Evolutionary conservation across 2,113 vertebrate genomes (phyloP), one percentile per base, ranked within the genome.

Genomic region (Tenebrosternarchus preto): DNA sequence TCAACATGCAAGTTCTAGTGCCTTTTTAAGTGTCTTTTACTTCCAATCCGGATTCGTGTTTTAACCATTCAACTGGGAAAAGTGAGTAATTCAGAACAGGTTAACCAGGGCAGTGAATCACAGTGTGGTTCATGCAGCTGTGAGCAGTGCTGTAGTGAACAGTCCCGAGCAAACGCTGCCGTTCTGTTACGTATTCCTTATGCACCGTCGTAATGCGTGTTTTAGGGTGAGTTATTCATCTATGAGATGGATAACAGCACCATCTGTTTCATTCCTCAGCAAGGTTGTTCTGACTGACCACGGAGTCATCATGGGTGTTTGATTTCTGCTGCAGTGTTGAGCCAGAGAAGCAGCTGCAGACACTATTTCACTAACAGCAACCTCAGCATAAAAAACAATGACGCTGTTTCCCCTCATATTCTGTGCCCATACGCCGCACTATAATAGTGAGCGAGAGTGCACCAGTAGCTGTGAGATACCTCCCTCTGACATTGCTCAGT

Each of bases 401-500:
- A 7, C 55, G 76, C n/a, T 77, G 33, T 27, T n/a, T n/a, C n/a
- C n/a, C 19, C n/a, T 59, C 66, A 27, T 68, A 29, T 60, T 43
- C 22, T 46, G 1, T 22, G 24, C 71, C 61, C 81, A 79, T 71
- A 73, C 69, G 68, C 71, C 24, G 46, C 46, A 56, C 29, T 33
- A 76, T 64, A 77, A 46, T 27, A 31, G 17, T 46, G 31, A 60
- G 33, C 33, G 68, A n/a, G 33, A 76, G 63, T 33, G 5, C 53
- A 67, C 53, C 39, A 64, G 53, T 67, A 39, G 46, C 31, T 74
- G 43, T 53, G 16, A 81, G 76, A 76, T 73, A 29, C 56, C 56
- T 61, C 74, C 27, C 11, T 33, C 24, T 82, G 73, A 87, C 80
- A 76, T 78, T 84, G 80, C 73, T 43, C 11, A 53, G 72, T 59